Evolutionary conservation across 2,888 invertebrate genomes (phyloP), one percentile per base, ranked within the genome.

Genomic region (Willowsia nigromaculata): DNA sequence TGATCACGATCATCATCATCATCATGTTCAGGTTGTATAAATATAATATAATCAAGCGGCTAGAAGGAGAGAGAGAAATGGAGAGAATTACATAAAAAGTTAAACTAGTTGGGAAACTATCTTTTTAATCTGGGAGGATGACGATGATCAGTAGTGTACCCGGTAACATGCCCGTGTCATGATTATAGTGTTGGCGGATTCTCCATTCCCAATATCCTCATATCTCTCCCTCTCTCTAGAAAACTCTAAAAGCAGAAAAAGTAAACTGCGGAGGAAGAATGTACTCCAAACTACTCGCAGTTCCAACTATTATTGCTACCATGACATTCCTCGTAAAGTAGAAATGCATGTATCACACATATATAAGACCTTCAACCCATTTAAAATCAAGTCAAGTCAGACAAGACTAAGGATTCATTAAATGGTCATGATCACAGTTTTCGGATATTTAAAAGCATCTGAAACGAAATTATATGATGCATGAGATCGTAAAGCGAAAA

Each of bases 81-180:
- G 47, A 13, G 25, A 56, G 47, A 25, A 71, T 71, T 71, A 13
- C 43, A 22, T 71, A 22, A 43, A 71, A 71, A 25, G 40, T 13
- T 43, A 22, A 43, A n/a, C n/a, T n/a, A 71, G 43, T 71, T 71
- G 18, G 71, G 43, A 62, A 71, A 71, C 40, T 71, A 71, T 71
- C 71, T 74, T 43, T 50, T 4, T n/a, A 9, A 9, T 50, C 13
- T 59, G 1, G 25, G 59, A 59, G 59, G 9, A 59, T 50, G 50
- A 50, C 18, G 18, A 50, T 18, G n/a, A 50, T 7, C 50, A 11
- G 18, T 50, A n/a, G n/a, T 50, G n/a, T 50, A 13, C 18, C 50
- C 9, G 4, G 18, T 50, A 50, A 50, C 50, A 50, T 18, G n/a
- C 50, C 7, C 7, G 47, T 47, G 7, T 47, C 6, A 47, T 47